A percentile compares a stretch with the other conserved stretches of the same genome.
Conservation (phyloP, 2,888 invertebrate genomes). For the Trichopoda pennipes region DNA sequence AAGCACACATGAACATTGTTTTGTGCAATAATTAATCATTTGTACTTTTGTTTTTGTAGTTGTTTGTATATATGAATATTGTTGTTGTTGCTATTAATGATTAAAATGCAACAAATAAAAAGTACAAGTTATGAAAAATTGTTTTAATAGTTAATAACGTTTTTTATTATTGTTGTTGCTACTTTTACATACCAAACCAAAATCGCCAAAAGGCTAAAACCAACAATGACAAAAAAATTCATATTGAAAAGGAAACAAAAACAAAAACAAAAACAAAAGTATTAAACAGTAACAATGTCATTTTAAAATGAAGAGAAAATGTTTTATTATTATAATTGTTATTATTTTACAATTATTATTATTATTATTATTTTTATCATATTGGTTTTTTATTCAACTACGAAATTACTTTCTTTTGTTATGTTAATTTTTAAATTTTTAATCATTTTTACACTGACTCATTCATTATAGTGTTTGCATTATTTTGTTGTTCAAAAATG, state of each 20-base stretch:
- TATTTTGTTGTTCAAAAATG: neutral
- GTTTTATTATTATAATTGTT: slow-evolving; percentile 45
- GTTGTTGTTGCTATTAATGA: slow-evolving; percentile 63
- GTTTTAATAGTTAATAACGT: slow-evolving; percentile 46
- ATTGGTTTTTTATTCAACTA: slow-evolving; percentile 17
- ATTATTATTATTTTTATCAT: too few species aligned
- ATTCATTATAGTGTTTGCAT: neutral
- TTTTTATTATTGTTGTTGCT: slow-evolving; percentile 18
- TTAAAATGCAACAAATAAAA: slow-evolving; percentile 60
- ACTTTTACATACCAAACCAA: slow-evolving; percentile 20
- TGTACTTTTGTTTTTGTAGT: neutral
- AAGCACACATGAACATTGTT: slow-evolving; percentile 18
- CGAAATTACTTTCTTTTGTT: slow-evolving; percentile 58
- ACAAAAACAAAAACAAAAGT: slow-evolving; percentile 49
- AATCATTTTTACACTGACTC: slow-evolving; percentile 4
- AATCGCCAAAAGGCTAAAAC: slow-evolving; percentile 55
- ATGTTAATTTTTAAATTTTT: slow-evolving; percentile 46
- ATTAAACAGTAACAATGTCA: slow-evolving; percentile 61
- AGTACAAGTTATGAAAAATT: slow-evolving; percentile 9
- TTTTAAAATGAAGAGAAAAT: slow-evolving; percentile 48
- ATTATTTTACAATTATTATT: slow-evolving; percentile 7
- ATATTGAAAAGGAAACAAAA: slow-evolving; percentile 39
- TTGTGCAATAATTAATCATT: slow-evolving; percentile 62
- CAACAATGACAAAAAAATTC: slow-evolving; percentile 35
- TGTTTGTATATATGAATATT: neutral